These are phyloP conservation scores for Agrilus cyanescens DNA, from an alignment of 2,888 invertebrate genomes.

Conservation along the genomic window DNA sequence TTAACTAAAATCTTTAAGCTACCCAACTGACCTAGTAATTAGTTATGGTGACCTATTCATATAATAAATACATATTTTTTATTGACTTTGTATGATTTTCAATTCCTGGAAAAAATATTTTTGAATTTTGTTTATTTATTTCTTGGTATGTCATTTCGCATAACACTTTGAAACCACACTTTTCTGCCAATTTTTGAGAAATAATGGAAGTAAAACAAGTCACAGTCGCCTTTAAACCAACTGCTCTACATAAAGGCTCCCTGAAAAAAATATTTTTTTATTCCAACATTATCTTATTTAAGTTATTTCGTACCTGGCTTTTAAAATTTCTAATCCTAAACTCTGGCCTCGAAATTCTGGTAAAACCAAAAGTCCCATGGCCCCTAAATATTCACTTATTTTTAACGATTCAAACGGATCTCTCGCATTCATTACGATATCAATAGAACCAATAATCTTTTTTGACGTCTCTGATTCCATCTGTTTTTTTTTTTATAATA, in stretches of 20 bases:
- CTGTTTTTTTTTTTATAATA: neutral
- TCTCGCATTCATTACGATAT: constrained; percentile 12
- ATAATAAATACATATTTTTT: constrained; percentile 15
- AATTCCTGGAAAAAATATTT: constrained; percentile 14
- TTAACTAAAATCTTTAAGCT: too few species aligned
- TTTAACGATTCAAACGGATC: constrained; percentile 17
- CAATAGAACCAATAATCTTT: constrained; percentile 10
- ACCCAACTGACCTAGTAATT: too few species aligned
- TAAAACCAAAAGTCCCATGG: constrained; percentile 27
- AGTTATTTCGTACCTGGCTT: too few species aligned
- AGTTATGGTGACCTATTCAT: neutral
- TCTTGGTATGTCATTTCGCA: constrained; percentile 38
- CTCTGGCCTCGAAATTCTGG: constrained; percentile 27
- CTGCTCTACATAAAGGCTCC: constrained; percentile 39
- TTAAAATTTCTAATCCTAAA: constrained; percentile 17
- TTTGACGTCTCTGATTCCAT: constrained; percentile 7
- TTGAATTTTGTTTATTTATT: constrained; percentile 26
- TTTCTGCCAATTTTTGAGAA: constrained; percentile 41
- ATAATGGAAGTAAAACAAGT: constrained; percentile 43
- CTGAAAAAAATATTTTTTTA: too few species aligned
- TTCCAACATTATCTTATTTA: too few species aligned
- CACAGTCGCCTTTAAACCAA: constrained; percentile 37
- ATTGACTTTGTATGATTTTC: constrained; percentile 14
- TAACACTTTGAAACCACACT: constrained; percentile 38
- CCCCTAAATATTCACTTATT: constrained; percentile 24